phyloP scores from a whole-genome alignment of 2,888 invertebrate genomes.

The Lamellibrachia columna region DNA sequence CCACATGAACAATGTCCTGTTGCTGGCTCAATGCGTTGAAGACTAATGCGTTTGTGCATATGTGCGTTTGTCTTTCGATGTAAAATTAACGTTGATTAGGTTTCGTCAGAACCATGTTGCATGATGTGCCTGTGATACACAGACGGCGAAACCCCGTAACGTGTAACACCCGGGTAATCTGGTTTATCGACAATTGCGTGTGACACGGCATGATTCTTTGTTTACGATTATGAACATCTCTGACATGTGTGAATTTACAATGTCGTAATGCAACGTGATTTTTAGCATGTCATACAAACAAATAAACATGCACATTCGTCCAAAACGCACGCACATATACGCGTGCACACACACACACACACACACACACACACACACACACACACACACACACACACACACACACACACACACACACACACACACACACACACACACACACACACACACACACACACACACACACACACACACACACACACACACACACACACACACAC shows the following conservation, averaged over 20 bases:
- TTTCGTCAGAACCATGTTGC: too few species aligned
- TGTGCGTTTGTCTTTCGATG: neutral
- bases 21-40: neutral
- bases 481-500: neutral
- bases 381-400: neutral
- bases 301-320: too few species aligned
- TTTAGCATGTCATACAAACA: neutral
- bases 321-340: neutral
- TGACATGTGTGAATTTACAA: neutral
- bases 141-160: neutral
- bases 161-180: neutral
- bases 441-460: neutral
- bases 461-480: neutral
- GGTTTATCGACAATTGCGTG: neutral
- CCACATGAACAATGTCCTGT: neutral
- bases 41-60: neutral
- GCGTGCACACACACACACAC: neutral
- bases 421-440: neutral
- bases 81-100: neutral
- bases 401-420: neutral
- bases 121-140: neutral
- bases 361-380: neutral
- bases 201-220: neutral
- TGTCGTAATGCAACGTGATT: neutral
- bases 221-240: neutral